Base-by-base conservation (phyloP, 2,888 invertebrate species). In the Chromoteleia sp. region DNA sequence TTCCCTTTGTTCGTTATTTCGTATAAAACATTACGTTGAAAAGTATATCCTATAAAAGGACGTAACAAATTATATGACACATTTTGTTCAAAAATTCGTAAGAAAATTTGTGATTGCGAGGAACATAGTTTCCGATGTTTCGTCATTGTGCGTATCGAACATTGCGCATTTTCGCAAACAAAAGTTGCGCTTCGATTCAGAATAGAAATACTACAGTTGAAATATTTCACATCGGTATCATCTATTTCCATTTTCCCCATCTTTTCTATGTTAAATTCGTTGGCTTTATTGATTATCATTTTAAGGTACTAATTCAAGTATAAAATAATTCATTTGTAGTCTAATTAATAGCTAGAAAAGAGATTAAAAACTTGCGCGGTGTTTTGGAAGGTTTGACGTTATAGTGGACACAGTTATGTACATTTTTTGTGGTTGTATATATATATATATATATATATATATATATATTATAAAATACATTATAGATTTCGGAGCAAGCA, bases 201-300 rank as follows among this genome's bases (percentile, higher is more conserved):
- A 43, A 68, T 45, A 36, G 30, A 39, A 39, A 14, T 56, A 56
- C 14, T 17, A 17, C 29, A 21, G 21, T 45, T 39, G 25, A 50
- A 50, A 29, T 50, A 29, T 39, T 43, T 59, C 12, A 29, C 45
- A 61, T 29, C 41, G 10, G n/a, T 21, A 7, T 21, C 1, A 50
- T 50, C 29, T 15, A 36, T 52, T 48, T 65, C 6, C n/a, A n/a
- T n/a, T n/a, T n/a, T n/a, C n/a, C n/a, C 14, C 25, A 15, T 14
- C 3, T 25, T 75, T 30, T 43, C 25, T 6, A 36, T 17, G 5
- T 54, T 77, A 70, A 77, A 77, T 77, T 77, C 77, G 77, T 77
- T 70, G 68, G 33, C 45, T 77, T 19, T 10, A 58, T 61, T 77
- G 76, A 68, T 77, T 70, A 77, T 77, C 76, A 29, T 30, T 68